These are phyloP conservation scores for Brachypalpus laphriformis DNA, from an alignment of 2,888 invertebrate species.

Conservation along the genomic window DNA sequence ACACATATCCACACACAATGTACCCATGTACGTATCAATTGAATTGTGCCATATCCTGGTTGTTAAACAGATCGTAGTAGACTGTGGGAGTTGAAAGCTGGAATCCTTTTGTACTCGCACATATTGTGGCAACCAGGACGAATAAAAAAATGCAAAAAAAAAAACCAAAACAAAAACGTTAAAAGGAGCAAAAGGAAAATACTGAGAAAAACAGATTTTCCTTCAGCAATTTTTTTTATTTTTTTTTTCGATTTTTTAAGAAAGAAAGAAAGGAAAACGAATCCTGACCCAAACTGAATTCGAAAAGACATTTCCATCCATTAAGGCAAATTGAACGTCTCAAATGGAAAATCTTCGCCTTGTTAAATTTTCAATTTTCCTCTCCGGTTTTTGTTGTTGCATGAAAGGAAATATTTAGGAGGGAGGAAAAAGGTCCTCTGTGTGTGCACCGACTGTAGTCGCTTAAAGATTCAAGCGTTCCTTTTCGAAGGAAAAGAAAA, in stretches of 20 bases:
- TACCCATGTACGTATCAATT: conserved; percentile 50
- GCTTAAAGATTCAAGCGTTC: conserved; percentile 20
- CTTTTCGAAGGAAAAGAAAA: conserved; percentile 7
- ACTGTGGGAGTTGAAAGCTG: conserved; percentile 46
- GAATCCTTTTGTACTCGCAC: conserved; percentile 67
- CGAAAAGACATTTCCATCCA: conserved; percentile 75
- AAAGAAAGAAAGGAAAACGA: conserved; percentile 40
- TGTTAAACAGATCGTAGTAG: conserved; percentile 65
- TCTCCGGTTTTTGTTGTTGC: conserved; percentile 35
- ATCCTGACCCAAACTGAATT: conserved; percentile 73
- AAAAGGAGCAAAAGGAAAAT: conserved; percentile 39
- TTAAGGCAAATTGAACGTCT: conserved; percentile 75
- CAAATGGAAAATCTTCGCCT: conserved; percentile 75
- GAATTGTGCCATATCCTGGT: conserved; percentile 70
- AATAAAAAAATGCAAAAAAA: neutral
- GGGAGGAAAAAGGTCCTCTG: conserved; percentile 17
- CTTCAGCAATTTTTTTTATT: conserved; percentile 30
- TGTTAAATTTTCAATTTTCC: conserved; percentile 75
- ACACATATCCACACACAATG: conserved; percentile 30
- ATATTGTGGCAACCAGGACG: conserved; percentile 45
- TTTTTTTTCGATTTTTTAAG: neutral
- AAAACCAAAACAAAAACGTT: conserved; percentile 49
- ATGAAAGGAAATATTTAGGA: neutral
- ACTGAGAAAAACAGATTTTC: conserved; percentile 66
- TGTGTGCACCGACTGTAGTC: conserved; percentile 29